phyloP scores from a whole-genome alignment of 2,113 vertebrate species.

The Oxygymnocypris stewartii region DNA sequence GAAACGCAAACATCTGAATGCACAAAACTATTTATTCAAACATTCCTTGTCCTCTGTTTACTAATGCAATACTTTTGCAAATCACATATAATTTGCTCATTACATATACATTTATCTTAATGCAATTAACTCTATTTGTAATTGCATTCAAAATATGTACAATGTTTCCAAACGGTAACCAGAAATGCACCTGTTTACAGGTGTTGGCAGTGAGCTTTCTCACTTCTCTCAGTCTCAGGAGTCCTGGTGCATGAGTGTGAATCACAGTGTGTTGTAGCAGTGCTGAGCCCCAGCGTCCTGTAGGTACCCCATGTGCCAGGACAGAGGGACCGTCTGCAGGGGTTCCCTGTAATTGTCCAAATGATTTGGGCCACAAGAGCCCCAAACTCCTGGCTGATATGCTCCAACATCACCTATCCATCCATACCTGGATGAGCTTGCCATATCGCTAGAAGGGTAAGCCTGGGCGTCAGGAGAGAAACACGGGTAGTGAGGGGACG shows the following conservation, averaged over 20 bases:
- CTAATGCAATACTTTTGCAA: not conserved
- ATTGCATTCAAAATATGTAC: slow-evolving; percentile 31
- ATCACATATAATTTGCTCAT: not conserved
- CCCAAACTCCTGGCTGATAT: slow-evolving; percentile 52
- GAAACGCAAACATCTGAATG: not conserved
- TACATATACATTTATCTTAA: not conserved
- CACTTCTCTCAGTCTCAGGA: slow-evolving; percentile 1
- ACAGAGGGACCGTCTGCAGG: slow-evolving; percentile 16
- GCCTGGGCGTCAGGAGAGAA: slow-evolving; percentile 57
- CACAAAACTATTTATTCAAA: not conserved
- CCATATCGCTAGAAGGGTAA: slow-evolving; percentile 37
- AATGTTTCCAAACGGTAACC: not conserved
- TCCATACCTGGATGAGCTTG: slow-evolving; percentile 58
- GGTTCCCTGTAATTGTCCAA: slow-evolving; percentile 54
- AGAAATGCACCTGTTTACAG: slow-evolving; percentile 17
- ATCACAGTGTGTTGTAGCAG: slow-evolving; percentile 40
- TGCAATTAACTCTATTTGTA: not conserved
- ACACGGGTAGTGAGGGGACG: slow-evolving; percentile 51
- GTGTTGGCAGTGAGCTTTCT: not conserved
- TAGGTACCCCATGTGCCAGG: slow-evolving; percentile 71
- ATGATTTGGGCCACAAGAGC: slow-evolving; percentile 59
- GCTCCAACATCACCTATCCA: slow-evolving; percentile 36
- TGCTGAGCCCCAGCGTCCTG: slow-evolving; percentile 69
- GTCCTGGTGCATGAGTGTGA: not conserved
- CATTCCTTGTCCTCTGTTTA: not conserved